Conservation (phyloP, 2,797 vertebrate genomes). For the Rhabdophis nuchalis region DNA sequence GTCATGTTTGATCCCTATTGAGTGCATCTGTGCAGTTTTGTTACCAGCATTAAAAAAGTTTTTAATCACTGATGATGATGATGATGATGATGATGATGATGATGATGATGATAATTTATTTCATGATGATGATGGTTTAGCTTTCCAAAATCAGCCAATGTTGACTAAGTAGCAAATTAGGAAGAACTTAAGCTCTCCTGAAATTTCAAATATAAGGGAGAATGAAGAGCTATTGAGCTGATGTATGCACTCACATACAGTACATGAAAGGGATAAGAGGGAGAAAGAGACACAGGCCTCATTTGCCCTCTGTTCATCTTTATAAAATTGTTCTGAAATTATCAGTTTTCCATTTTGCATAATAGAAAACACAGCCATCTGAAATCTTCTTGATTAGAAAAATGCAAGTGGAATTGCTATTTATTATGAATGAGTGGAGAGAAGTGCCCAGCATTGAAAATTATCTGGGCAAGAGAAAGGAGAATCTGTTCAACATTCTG, state of each 20-base stretch:
- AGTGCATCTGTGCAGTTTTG: background rate
- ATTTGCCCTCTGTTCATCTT: slow-evolving; percentile 56
- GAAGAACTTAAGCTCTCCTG: slow-evolving; percentile 55
- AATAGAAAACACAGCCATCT: slow-evolving; percentile 63
- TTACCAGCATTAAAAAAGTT: background rate
- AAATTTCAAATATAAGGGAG: slow-evolving; percentile 59
- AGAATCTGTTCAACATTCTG: slow-evolving; percentile 50
- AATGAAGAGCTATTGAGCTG: background rate
- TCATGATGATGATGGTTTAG: background rate
- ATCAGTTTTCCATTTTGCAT: slow-evolving; percentile 69
- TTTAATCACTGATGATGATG: background rate
- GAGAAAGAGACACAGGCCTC: slow-evolving; percentile 39
- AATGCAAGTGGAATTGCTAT: slow-evolving; percentile 74
- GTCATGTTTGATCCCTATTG: background rate
- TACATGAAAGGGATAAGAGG: slow-evolving; percentile 30
- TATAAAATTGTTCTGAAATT: slow-evolving; percentile 62
- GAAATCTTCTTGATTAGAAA: slow-evolving; percentile 74
- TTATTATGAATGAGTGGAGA: slow-evolving; percentile 65
- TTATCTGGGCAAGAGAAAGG: slow-evolving; percentile 55
- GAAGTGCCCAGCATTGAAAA: slow-evolving; percentile 53
- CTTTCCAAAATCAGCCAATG: background rate
- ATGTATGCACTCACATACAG: background rate
- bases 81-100: background rate
- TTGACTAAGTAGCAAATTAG: slow-evolving; percentile 48
- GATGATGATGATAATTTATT: background rate